Evolutionary conservation across 2,113 vertebrate genomes (phyloP).

Genomic region (Ploceus nigricollis): DNA sequence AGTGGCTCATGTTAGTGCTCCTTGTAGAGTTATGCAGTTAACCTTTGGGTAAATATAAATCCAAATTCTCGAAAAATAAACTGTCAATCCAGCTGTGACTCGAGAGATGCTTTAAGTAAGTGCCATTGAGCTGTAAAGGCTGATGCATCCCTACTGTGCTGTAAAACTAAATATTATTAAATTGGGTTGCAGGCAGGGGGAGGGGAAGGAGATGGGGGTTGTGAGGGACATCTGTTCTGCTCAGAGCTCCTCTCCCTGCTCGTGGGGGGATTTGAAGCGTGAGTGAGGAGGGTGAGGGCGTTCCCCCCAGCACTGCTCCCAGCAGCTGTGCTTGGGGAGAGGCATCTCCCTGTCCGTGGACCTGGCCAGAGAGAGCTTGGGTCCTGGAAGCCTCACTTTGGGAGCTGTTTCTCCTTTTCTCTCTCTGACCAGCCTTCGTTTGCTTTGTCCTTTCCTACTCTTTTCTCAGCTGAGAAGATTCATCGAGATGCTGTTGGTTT

Average conservation of each 20-base stretch:
- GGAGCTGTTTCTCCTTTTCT: neutral
- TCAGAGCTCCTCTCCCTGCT: neutral
- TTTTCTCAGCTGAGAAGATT: neutral
- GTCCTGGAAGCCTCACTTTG: fast-evolving
- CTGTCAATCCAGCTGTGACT: constrained; percentile 48
- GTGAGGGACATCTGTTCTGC: constrained; percentile 45
- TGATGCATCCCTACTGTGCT: constrained; percentile 12
- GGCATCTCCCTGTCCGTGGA: fast-evolving
- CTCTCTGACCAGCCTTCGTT: neutral
- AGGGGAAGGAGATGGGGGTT: constrained; percentile 1
- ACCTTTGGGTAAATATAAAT: constrained; percentile 8
- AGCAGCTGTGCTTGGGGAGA: neutral
- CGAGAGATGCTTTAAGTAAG: constrained; percentile 32
- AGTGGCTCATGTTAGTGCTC: neutral
- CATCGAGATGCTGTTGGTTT: neutral
- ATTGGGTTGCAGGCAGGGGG: constrained; percentile 13
- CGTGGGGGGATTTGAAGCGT: neutral
- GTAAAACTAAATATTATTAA: constrained; percentile 25
- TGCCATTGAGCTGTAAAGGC: constrained; percentile 51
- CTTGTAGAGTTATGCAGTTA: neutral
- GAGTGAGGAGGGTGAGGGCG: neutral
- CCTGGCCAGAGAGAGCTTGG: fast-evolving
- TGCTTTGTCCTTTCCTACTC: neutral
- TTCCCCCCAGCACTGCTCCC: neutral
- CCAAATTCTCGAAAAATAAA: neutral